Evolutionary conservation across 2,888 invertebrate genomes (phyloP).

Genomic region (Entomobrya proxima): DNA sequence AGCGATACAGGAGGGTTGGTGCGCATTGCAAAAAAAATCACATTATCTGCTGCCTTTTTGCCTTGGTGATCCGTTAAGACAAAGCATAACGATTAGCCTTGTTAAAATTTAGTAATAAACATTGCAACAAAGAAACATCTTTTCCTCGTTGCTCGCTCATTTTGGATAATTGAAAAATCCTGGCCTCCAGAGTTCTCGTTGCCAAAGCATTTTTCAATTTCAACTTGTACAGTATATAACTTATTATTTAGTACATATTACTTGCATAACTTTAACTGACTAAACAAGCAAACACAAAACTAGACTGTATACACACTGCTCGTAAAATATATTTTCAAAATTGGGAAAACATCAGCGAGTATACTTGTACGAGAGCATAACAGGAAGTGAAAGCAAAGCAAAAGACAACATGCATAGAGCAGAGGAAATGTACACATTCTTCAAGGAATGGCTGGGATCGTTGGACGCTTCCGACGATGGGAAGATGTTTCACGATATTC

Average conservation of each 20-base stretch:
- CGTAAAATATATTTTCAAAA: slow-evolving; percentile 9
- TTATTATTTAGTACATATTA: too few relatives aligned
- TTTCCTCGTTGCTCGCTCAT: too few relatives aligned
- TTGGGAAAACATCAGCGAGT: background rate
- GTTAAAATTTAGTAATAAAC: too few relatives aligned
- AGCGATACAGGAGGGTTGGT: background rate
- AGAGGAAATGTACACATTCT: slow-evolving; percentile 72
- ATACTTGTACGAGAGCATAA: background rate
- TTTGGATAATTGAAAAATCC: too few relatives aligned
- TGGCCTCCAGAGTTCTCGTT: too few relatives aligned
- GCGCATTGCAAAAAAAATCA: background rate
- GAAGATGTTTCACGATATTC: slow-evolving; percentile 72
- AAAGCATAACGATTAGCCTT: background rate
- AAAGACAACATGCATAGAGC: slow-evolving; percentile 69
- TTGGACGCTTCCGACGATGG: slow-evolving; percentile 68
- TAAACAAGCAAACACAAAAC: too few relatives aligned
- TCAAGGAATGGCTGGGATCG: slow-evolving; percentile 72
- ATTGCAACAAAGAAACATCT: too few relatives aligned
- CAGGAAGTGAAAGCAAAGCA: background rate
- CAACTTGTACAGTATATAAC: too few relatives aligned
- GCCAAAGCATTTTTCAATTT: too few relatives aligned
- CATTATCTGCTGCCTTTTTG: background rate
- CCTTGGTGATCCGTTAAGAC: background rate
- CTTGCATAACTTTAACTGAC: too few relatives aligned
- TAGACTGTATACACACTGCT: too few relatives aligned